Base-by-base conservation (phyloP, 2,888 invertebrate genomes). In the Agonopterix alstromeriana region DNA sequence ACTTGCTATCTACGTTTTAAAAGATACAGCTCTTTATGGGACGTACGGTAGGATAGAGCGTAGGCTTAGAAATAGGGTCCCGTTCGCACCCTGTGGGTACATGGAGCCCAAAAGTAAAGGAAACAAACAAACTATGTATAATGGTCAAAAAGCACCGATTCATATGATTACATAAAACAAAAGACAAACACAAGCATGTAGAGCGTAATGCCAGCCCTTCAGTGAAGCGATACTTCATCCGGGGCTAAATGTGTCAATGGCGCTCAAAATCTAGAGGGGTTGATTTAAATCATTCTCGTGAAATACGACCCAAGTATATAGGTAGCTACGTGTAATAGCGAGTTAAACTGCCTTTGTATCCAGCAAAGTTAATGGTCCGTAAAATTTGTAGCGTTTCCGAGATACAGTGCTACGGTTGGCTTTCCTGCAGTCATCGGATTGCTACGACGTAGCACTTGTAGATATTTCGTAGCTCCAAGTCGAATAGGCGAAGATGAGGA, bases 331-430 rank as follows among this genome's bases (percentile, higher is more conserved):
- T 62, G 53, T 59, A 63, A 67, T 58, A 60, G 65, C 59, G 56
- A 61, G 54, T 65, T 57, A 59, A 67, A 68, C 64, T 63, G 62
- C 64, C 58, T 60, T 55, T 55, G 52, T 56, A 55, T 55, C 59
- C 53, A 54, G 56, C 48, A 49, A 50, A 64, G 66, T 61, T 74
- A 75, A 74, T 73, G 71, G 70, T 63, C 62, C 66, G 70, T 70
- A 61, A 70, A 71, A 73, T 69, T 69, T 65, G 67, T 68, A 72
- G 63, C 73, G 63, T 60, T 64, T 68, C 67, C 60, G 55, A 69
- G 67, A 52, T 63, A 60, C 64, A 63, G 61, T 56, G 57, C 61
- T 63, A 70, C 63, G 59, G 60, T 46, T 50, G 47, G 58, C 49
- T 59, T 53, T 27, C 36, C 43, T 49, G 41, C 46, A 35, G 38